Conservation (phyloP, 2,113 vertebrate species). For the Trogon surrucura region DNA sequence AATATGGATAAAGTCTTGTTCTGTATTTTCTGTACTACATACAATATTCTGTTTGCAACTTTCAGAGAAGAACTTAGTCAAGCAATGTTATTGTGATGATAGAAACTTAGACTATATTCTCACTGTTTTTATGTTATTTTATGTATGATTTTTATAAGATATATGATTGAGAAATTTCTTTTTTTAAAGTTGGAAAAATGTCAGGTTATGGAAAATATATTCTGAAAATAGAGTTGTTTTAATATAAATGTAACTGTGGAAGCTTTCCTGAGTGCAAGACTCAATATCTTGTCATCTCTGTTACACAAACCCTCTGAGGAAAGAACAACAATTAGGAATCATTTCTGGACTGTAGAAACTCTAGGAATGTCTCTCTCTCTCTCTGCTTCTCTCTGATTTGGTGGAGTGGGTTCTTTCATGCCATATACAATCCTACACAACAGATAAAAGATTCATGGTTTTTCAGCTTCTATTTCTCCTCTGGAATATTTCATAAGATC, state of each 20-base stretch:
- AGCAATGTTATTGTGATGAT: neutral
- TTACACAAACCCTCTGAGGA: neutral
- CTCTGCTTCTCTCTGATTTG: neutral
- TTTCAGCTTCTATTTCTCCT: neutral
- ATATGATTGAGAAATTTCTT: neutral
- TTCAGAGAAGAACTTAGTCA: neutral
- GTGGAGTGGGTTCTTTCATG: neutral
- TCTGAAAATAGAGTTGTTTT: neutral
- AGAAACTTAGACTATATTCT: neutral
- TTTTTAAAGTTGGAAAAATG: neutral
- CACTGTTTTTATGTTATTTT: neutral
- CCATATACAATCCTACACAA: neutral
- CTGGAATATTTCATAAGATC: neutral
- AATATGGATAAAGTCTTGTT: neutral
- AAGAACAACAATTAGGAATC: rapidly evolving
- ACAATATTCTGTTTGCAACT: neutral
- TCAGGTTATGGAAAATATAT: neutral
- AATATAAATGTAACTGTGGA: neutral
- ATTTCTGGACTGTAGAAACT: neutral
- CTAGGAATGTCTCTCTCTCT: neutral
- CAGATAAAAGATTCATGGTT: neutral
- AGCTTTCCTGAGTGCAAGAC: neutral
- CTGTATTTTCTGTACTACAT: neutral
- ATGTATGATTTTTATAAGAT: neutral
- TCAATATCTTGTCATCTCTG: neutral